Conservation (phyloP, 2,797 vertebrate genomes). For the Pantherophis vulpinus region DNA sequence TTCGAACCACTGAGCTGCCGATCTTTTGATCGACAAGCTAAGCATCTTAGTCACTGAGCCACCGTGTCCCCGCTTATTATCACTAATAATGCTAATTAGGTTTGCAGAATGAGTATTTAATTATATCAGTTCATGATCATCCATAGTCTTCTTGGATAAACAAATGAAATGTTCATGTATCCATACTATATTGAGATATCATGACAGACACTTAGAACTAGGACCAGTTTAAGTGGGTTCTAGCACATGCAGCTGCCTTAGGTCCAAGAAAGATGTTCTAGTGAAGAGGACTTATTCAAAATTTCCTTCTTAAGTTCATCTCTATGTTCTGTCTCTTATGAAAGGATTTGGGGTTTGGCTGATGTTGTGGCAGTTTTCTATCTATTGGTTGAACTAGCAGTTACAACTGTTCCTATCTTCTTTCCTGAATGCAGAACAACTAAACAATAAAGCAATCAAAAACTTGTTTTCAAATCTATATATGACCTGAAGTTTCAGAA, state of each 20-base stretch:
- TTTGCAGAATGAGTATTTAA: background rate
- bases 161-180: background rate
- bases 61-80: too few relatives aligned
- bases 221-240: background rate
- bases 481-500: background rate
- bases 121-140: background rate
- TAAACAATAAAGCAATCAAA: background rate
- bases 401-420: background rate
- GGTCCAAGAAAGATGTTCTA: background rate
- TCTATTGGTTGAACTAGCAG: background rate
- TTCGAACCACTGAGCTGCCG: too few relatives aligned
- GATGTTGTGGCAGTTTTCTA: background rate
- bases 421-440: background rate
- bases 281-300: background rate
- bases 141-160: background rate
- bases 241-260: background rate
- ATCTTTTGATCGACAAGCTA: too few relatives aligned
- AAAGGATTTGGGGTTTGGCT: background rate
- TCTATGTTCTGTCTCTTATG: background rate
- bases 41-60: too few relatives aligned
- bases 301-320: background rate
- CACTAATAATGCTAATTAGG: background rate
- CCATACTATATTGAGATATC: background rate
- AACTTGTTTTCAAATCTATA: background rate
- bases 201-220: background rate